phyloP scores from a whole-genome alignment of 2,797 vertebrate genomes.

The Gobio occitaniae region DNA sequence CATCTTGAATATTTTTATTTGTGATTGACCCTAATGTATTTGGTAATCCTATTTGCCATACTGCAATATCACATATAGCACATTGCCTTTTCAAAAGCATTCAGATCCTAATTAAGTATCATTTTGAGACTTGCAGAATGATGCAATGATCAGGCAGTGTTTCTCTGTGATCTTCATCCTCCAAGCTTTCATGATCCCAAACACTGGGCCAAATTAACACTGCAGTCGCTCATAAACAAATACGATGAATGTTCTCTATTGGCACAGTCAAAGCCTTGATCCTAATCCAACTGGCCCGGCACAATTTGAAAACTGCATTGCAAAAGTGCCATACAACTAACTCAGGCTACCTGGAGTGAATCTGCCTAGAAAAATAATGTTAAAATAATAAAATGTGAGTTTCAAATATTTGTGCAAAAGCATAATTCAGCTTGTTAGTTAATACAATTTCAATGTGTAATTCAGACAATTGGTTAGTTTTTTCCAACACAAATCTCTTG shows the following conservation, averaged over 20 bases:
- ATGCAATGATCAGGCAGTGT: neutral
- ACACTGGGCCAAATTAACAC: constrained; percentile 7
- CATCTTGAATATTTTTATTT: neutral
- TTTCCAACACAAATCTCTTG: neutral
- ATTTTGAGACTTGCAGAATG: neutral
- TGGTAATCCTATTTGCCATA: neutral
- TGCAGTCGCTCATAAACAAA: constrained; percentile 22
- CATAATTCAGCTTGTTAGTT: neutral
- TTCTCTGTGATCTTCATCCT: neutral
- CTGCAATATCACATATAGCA: neutral
- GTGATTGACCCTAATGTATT: neutral
- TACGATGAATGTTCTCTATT: constrained; percentile 8
- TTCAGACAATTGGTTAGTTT: neutral
- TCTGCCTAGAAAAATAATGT: neutral
- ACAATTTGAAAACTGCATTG: neutral
- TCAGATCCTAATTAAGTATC: neutral
- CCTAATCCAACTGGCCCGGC: neutral
- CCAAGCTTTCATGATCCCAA: constrained; percentile 2
- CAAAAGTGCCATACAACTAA: neutral
- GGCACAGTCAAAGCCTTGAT: constrained; percentile 1
- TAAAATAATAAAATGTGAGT: neutral
- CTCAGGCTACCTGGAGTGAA: neutral
- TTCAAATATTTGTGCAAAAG: neutral
- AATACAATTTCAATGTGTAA: neutral
- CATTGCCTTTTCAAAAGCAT: neutral